Evolutionary conservation across 1,140 invertebrate genomes (phyloP), one percentile per base, ranked within the genome.

Genomic region (Drosophila prosaltans): DNA sequence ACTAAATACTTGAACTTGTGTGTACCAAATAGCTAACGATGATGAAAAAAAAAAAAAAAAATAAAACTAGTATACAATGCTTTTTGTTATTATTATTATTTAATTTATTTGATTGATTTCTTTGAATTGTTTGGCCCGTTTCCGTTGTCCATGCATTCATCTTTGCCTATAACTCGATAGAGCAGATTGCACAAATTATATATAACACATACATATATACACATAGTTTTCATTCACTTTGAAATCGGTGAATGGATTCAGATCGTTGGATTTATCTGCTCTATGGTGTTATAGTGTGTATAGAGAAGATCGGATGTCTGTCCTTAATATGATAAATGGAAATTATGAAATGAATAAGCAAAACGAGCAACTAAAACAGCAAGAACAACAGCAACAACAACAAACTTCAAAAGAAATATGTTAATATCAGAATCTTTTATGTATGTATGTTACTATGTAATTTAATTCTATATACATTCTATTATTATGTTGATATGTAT

Each of bases 381-480:
- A 26, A 51, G 45, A 51, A 51, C 45, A 51, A 51, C 8, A 51
- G 26, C 21, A 51, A 51, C 21, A 51, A 26, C 16, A 48, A 48
- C 45, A 58, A 81, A 65, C 65, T 67, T 65, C 64, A 24, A 51
- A 51, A 26, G 45, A 77, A 73, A 69, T 77, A 78, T 78, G 69
- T 80, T 83, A 71, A 81, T 81, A 77, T 83, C 80, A 63, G 69
- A 77, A 80, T 61, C 69, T 71, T 72, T 74, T 74, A 78, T 73
- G 69, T 79, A 79, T 80, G 70, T 83, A 71, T 84, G 81, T 72
- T 80, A 77, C 65, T 79, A 76, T 72, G 64, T 70, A 81, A 75
- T 79, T 79, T 79, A 72, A 81, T 78, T 75, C 48, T 72, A 76
- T 76, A 77, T 63, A 69, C 64, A 73, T 61, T 68, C 45, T 59